Percentiles rank a stretch among this genome's conserved stretches.
Evolutionary conservation across 2,888 invertebrate genomes (phyloP).

Genomic region (Caenorhabditis parvicauda): DNA sequence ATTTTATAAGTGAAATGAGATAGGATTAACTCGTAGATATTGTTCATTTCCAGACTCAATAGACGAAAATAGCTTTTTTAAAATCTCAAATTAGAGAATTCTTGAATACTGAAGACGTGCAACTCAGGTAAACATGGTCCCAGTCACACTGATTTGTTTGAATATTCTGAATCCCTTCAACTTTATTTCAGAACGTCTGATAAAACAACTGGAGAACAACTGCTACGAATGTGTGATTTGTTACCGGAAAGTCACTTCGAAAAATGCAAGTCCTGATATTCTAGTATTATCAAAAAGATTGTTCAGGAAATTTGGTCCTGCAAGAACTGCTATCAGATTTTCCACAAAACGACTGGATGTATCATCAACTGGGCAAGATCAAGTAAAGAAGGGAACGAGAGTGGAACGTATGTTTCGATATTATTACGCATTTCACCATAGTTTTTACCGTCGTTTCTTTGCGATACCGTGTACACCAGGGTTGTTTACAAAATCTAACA

Average conservation of each 20-base stretch:
- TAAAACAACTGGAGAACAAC: conserved; percentile 79
- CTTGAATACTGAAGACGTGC: too few species aligned
- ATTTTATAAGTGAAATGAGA: too few species aligned
- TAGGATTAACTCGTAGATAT: too few species aligned
- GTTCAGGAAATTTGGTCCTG: conserved; percentile 83
- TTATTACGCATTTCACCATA: background rate
- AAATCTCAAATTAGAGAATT: too few species aligned
- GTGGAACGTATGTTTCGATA: conserved; percentile 1
- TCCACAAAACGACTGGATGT: conserved; percentile 78
- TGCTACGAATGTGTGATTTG: conserved; percentile 90
- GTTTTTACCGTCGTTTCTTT: too few species aligned
- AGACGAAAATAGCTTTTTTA: too few species aligned
- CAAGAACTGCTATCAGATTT: conserved; percentile 83
- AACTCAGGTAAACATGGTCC: too few species aligned
- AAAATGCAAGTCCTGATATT: conserved; percentile 62
- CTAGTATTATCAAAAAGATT: background rate
- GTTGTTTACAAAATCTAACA: too few species aligned
- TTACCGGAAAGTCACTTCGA: conserved; percentile 80
- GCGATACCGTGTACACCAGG: too few species aligned
- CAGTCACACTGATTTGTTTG: too few species aligned
- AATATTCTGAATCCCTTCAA: too few species aligned
- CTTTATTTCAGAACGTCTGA: conserved; percentile 66
- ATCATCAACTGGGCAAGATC: conserved; percentile 81
- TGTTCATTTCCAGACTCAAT: too few species aligned
- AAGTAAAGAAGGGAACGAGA: conserved; percentile 32